Evolutionary conservation across 2,888 invertebrate genomes (phyloP).

Genomic region (Apotomis capreana): DNA sequence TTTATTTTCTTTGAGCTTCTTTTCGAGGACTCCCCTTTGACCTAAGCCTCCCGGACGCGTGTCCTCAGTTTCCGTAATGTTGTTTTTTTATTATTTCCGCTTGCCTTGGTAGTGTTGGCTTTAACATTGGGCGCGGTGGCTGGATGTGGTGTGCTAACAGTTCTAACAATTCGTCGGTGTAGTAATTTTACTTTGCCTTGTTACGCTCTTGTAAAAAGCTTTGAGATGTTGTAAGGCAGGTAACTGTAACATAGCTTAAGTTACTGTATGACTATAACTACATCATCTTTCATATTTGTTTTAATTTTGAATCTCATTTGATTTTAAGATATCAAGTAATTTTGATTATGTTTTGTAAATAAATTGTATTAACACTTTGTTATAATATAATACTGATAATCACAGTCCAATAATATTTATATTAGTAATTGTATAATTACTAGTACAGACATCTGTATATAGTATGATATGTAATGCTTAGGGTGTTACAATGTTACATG

Average conservation of each 20-base stretch:
- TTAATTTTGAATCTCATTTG: slow-evolving; percentile 18
- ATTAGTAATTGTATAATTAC: slow-evolving; percentile 11
- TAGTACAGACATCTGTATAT: slow-evolving; percentile 26
- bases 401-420: slow-evolving; percentile 13
- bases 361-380: slow-evolving; percentile 35
- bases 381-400: slow-evolving; percentile 25
- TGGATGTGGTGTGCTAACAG: slow-evolving; percentile 80
- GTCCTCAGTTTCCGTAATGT: slow-evolving; percentile 82
- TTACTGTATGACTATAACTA: slow-evolving; percentile 18
- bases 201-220: slow-evolving; percentile 69
- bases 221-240: slow-evolving; percentile 56
- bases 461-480: slow-evolving; percentile 25
- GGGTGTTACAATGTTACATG: slow-evolving; percentile 28
- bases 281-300: slow-evolving; percentile 9
- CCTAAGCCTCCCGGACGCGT: slow-evolving; percentile 80
- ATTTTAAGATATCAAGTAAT: slow-evolving; percentile 13
- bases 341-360: slow-evolving; percentile 33
- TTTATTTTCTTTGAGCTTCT: slow-evolving; percentile 74
- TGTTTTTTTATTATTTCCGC: slow-evolving; percentile 74
- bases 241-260: slow-evolving; percentile 50
- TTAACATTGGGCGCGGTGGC: slow-evolving; percentile 78
- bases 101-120: slow-evolving; percentile 82
- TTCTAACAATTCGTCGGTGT: slow-evolving; percentile 72
- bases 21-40: slow-evolving; percentile 60
- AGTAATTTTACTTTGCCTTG: slow-evolving; percentile 72